Evolutionary conservation across 2,888 invertebrate genomes (phyloP).

Genomic region (Metallyticus violacea): DNA sequence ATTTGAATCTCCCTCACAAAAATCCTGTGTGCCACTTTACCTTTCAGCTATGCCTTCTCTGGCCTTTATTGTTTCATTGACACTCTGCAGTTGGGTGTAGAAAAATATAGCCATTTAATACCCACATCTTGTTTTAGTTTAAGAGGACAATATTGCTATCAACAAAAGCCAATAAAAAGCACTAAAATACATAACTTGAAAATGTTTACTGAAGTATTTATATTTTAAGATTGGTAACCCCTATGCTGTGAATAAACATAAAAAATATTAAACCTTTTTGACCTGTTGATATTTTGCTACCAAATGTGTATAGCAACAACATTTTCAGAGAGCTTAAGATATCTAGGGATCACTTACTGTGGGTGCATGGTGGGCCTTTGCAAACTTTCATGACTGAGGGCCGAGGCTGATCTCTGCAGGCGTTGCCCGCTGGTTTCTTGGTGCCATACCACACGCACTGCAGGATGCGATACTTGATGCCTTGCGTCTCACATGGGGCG

Average conservation of each 20-base stretch:
- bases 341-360: constrained; percentile 47
- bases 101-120: no score
- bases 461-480: constrained; percentile 83
- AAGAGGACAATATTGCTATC: no score
- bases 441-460: constrained; percentile 92
- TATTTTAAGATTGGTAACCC: neutral
- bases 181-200: no score
- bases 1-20: no score
- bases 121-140: no score
- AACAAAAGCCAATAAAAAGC: no score
- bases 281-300: neutral
- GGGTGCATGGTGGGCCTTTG: constrained; percentile 64
- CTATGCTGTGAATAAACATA: constrained; percentile 6
- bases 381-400: constrained; percentile 79
- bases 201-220: neutral
- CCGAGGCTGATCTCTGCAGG: constrained; percentile 73
- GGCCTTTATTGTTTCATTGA: no score
- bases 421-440: constrained; percentile 78
- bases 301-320: neutral
- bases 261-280: neutral
- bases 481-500: constrained; percentile 76
- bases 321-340: neutral
- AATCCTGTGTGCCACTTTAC: no score
- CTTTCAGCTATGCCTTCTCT: no score
- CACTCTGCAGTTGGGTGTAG: no score